Evolutionary conservation across 1,140 invertebrate species (phyloP), one percentile per base, ranked within the genome.

Genomic region (Drosophila subpulchrella): DNA sequence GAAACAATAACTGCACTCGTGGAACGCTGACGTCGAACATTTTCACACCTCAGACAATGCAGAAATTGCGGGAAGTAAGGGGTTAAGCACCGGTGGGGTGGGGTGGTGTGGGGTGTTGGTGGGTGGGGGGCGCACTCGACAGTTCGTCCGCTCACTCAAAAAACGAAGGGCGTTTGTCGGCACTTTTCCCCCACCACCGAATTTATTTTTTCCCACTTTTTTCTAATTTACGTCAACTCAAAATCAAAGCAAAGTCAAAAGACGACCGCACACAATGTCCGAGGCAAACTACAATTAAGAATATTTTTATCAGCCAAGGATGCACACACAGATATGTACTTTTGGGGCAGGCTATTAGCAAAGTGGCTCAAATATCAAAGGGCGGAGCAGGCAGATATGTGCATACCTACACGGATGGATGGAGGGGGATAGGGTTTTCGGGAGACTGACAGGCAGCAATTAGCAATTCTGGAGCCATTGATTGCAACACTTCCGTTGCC

Each of bases 181-280:
- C 32, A 55, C 36, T 50, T 48, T 60, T 48, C 15, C 30, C 48
- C 8, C 4, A 48, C 13, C 38, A 39, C n/a, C 38, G 30, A 42
- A 20, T 20, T 20, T n/a, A 44, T 27, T 44, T 58, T 47, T 38
- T 20, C 20, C 57, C 32, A 34, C 20, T 7, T 42, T 73, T 68
- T 74, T 74, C 63, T 66, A 81, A 78, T 85, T 74, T 88, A 83
- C 83, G 83, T 86, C 83, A 86, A 86, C 60, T 72, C 79, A 65
- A 88, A 86, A 86, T 86, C 83, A 86, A 86, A 86, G 83, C 83
- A 80, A 86, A 83, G 79, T 88, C 83, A 79, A 88, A 81, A 58
- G 75, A 79, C 39, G 83, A 86, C 83, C 83, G 75, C 83, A 83
- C 83, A 88, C 83, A 86, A 78, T 61, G 82, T 47, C 39, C 53